These are phyloP conservation scores for Eulemur coronatus DNA, from an alignment of 2,797 vertebrate genomes.

Conservation along the genomic window DNA sequence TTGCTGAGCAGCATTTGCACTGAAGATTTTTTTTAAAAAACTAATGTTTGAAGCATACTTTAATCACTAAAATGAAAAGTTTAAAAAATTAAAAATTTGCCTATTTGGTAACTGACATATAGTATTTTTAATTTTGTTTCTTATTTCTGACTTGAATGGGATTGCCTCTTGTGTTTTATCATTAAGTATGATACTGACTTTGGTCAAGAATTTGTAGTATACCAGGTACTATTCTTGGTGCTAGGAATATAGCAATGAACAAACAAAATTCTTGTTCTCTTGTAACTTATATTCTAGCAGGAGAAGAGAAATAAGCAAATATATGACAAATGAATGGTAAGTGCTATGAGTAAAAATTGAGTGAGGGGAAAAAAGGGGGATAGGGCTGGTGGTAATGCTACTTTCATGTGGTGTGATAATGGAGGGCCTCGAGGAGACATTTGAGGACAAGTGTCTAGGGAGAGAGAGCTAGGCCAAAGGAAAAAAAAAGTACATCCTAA, in stretches of 20 bases:
- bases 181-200: not conserved
- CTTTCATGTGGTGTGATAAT: not conserved
- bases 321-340: not conserved
- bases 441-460: not conserved
- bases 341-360: not conserved
- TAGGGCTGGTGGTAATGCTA: not conserved
- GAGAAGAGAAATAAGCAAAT: not conserved
- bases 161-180: not conserved
- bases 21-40: not conserved
- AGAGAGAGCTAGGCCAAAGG: not conserved
- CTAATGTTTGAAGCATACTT: not conserved
- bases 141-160: not conserved
- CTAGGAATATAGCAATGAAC: not conserved
- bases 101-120: not conserved
- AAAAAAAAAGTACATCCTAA: not conserved
- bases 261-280: not conserved
- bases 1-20: not conserved
- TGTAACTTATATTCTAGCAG: not conserved
- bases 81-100: not conserved
- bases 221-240: constrained; percentile 49
- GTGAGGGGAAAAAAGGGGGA: not conserved
- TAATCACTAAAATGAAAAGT: not conserved
- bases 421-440: not conserved
- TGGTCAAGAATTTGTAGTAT: not conserved
- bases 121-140: constrained; percentile 20